Evolutionary conservation across 1,140 invertebrate species (phyloP), one percentile per base, ranked within the genome.

Genomic region (Drosophila lini): DNA sequence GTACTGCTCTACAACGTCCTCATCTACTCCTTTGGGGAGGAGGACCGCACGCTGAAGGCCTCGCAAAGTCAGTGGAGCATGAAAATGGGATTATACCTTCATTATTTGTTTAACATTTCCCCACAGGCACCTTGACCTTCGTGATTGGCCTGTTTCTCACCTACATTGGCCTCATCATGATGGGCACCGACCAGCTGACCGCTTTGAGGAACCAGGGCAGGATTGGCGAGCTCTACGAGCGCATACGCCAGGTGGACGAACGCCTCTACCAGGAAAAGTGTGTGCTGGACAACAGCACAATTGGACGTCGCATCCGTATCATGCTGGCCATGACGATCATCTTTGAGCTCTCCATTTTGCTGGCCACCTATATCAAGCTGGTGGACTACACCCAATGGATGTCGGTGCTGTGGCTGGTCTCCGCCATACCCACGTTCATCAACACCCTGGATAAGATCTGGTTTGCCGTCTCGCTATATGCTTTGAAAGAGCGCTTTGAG

Each of bases 401-500:
- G 44, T 85, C 90, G 3, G 7, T 92, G 25, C 41, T 88, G 15
- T 92, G 90, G 91, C 25, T 91, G 10, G 58, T 90, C 6, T 88
- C 91, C 5, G 74, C 65, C 15, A 59, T 92, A 22, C 92, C 92
- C 7, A 91, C 91, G 11, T 83, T 91, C 6, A 79, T 91, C 3
- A 92, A 91, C 62, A 81, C 86, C 2, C 55, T 92, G 22, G 90
- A 92, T 34, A 92, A 92, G 71, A 92, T 92, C 48, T 92, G 91
- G 91, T 92, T 92, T 62, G 78, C 90, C 1, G 78, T 80, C 0
- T 84, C 91, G 5, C 36, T 92, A n/a, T 83, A 78, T 22, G 90
- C 88, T 5, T 59, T 92, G 1, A 90, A 91, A 28, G 74, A 90
- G 45, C 86, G 92, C 16, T 92, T 92, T 10, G 79, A 73, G 32